phyloP scores from a whole-genome alignment of 2,888 invertebrate species.

The Apamea epomidion region DNA sequence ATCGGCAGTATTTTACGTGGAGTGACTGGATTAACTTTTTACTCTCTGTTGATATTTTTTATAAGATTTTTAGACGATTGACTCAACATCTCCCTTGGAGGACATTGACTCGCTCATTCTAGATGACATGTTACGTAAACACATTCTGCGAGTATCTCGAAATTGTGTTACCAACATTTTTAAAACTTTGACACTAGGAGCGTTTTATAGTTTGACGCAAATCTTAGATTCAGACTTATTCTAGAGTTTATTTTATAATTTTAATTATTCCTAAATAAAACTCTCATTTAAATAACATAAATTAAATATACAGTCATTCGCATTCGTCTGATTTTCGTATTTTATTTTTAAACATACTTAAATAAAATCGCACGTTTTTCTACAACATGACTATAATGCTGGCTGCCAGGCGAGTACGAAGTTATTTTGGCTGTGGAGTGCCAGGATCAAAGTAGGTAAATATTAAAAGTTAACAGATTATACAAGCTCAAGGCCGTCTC shows the following conservation, averaged over 20 bases:
- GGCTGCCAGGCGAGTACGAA: not conserved
- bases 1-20: too few species aligned
- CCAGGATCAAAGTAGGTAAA: constrained; percentile 18
- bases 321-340: not conserved
- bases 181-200: not conserved
- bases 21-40: too few species aligned
- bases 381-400: constrained; percentile 6
- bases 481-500: constrained; percentile 27
- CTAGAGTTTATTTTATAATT: not conserved
- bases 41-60: too few species aligned
- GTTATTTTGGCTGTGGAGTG: not conserved
- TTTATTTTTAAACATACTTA: constrained; percentile 8
- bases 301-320: not conserved
- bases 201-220: not conserved
- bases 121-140: not conserved
- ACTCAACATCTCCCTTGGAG: constrained; percentile 4
- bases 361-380: not conserved
- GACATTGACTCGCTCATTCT: not conserved
- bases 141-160: not conserved
- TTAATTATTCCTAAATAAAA: not conserved
- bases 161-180: not conserved
- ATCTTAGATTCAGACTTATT: not conserved
- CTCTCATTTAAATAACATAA: not conserved
- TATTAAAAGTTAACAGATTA: constrained; percentile 11
- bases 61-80: not conserved